These are phyloP conservation scores for Asarcornis scutulata DNA, from an alignment of 2,113 vertebrate species.

Conservation along the genomic window DNA sequence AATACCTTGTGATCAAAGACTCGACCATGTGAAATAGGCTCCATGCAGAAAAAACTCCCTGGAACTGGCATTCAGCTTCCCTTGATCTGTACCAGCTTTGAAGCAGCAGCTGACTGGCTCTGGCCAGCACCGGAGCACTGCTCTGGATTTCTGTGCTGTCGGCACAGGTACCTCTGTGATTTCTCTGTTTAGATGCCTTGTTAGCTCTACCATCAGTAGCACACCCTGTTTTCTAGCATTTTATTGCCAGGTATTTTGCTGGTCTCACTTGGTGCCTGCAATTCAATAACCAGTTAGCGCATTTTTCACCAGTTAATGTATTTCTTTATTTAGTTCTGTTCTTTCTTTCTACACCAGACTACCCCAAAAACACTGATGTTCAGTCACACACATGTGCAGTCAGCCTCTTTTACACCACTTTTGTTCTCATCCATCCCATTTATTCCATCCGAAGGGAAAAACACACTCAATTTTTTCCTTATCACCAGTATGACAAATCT, in stretches of 20 bases:
- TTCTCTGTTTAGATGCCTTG: neutral
- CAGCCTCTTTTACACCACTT: neutral
- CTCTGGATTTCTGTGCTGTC: neutral
- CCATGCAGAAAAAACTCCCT: neutral
- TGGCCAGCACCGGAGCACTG: neutral
- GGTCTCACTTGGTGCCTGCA: accelerated
- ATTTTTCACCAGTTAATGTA: neutral
- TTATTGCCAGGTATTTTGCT: neutral
- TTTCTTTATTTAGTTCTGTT: neutral
- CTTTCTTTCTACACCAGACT: neutral
- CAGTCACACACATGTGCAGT: neutral
- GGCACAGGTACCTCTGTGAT: accelerated
- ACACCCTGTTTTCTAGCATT: neutral
- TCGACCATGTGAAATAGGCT: neutral
- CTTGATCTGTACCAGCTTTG: too few relatives aligned
- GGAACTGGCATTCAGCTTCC: too few relatives aligned
- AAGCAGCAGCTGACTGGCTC: neutral
- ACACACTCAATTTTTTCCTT: neutral
- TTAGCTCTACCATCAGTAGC: neutral
- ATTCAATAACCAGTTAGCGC: neutral
- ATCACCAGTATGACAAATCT: neutral
- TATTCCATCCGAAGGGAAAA: neutral
- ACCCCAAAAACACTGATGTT: neutral
- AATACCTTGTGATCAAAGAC: neutral
- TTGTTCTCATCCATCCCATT: neutral